A percentile compares a stretch with the other conserved stretches of the same genome.
Evolutionary conservation across 2,113 vertebrate genomes (phyloP).

Genomic region (Circaetus cinerascens): DNA sequence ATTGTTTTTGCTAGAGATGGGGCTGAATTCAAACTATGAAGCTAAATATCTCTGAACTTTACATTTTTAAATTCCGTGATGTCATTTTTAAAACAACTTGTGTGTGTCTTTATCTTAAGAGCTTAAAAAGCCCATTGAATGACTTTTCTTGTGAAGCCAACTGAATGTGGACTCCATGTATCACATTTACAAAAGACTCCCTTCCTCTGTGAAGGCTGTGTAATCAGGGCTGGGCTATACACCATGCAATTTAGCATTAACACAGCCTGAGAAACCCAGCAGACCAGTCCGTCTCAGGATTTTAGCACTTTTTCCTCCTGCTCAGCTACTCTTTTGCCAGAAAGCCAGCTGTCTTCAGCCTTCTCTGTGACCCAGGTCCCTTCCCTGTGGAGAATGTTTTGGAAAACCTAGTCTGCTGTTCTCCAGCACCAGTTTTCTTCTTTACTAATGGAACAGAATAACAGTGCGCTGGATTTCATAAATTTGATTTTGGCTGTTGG

Average conservation of each 20-base stretch:
- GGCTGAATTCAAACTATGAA: not conserved
- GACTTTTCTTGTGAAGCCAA: not conserved
- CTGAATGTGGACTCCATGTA: not conserved
- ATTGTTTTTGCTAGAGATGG: not conserved
- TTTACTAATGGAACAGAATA: not conserved
- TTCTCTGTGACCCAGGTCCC: not conserved
- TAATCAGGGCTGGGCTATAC: not conserved
- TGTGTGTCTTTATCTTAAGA: not conserved
- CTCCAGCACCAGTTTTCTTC: not conserved
- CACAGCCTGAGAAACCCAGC: not conserved
- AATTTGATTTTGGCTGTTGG: conserved; percentile 4
- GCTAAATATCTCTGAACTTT: not conserved
- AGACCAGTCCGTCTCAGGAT: not conserved
- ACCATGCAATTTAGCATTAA: not conserved
- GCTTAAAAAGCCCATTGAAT: not conserved
- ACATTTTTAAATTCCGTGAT: not conserved
- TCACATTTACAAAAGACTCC: not conserved
- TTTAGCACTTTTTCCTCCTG: not conserved
- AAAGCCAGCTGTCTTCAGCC: conserved; percentile 3
- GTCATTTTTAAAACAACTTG: not conserved
- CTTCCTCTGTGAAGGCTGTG: not conserved
- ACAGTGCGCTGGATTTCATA: not conserved
- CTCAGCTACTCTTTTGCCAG: conserved; percentile 4
- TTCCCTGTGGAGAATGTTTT: not conserved
- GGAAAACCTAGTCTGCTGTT: conserved; percentile 24